Evolutionary conservation across 2,888 invertebrate genomes (phyloP), one percentile per base, ranked within the genome.

Genomic region (Eupsilia transversa): DNA sequence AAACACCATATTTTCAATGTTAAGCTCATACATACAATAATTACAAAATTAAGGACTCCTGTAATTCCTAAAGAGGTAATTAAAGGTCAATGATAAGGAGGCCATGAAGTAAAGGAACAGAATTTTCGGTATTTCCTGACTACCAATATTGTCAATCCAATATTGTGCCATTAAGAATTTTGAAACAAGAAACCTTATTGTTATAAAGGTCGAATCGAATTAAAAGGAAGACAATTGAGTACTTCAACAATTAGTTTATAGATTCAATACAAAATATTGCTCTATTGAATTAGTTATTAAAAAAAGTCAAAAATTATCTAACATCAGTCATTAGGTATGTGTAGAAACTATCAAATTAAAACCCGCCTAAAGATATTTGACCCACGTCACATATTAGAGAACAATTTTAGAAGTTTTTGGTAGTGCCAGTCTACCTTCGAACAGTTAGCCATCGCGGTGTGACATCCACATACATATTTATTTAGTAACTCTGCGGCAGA

Each of bases 251-350:
- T 79, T 63, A 30, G 10, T 46, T 64, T 35, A 57, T 52, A 77
- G 35, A 64, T 64, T 52, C 35, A 23, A 23, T 27, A 64, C 14
- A 59, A 64, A 72, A 54, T 59, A 66, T 63, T 71, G 35, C 52
- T 63, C 66, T 80, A 71, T 67, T 43, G 59, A 66, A 80, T 70
- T 46, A 30, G 2, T 63, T 66, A 66, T 66, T 49, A 14, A 74
- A 56, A 54, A 54, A 46, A 23, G 56, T 52, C 20, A 35, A 57
- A 63, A 73, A 64, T 65, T 2, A 80, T 59, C 35, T 43, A 52
- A 23, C 33, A 43, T 59, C 35, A 63, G n/a, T 30, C 38, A 63
- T 63, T 63, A 63, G 38, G 49, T 20, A 63, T 43, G 49, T 20
- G 35, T 27, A 33, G 59, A 23, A 74, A 63, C 30, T 43, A 74